These are phyloP conservation scores for Ivindomyrus marchei DNA, from an alignment of 2,113 vertebrate genomes.

Conservation along the genomic window DNA sequence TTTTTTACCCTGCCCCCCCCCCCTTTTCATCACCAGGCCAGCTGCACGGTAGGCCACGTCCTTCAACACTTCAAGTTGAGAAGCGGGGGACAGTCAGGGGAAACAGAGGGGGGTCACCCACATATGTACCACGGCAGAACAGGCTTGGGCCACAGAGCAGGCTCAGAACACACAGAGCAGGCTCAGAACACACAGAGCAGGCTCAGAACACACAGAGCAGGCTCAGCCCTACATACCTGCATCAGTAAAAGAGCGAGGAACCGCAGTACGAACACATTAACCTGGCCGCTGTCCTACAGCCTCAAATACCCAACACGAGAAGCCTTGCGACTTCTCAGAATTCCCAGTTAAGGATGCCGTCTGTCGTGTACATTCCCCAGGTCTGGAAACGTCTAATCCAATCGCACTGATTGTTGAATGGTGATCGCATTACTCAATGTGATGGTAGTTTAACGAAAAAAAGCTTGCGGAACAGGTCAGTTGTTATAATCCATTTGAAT, in stretches of 20 bases:
- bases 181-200: too few species aligned
- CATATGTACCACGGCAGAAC: background rate
- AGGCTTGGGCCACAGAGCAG: background rate
- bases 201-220: background rate
- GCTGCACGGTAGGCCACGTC: background rate
- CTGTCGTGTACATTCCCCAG: background rate
- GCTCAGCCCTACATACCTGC: background rate
- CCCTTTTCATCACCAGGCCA: conserved; percentile 16
- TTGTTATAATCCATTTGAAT: background rate
- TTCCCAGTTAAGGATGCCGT: background rate
- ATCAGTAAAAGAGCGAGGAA: background rate
- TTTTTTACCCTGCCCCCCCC: background rate
- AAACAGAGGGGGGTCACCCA: background rate
- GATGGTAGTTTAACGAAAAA: background rate
- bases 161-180: background rate
- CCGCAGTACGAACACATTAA: background rate
- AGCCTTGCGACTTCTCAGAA: background rate
- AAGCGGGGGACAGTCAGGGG: background rate
- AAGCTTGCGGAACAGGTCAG: background rate
- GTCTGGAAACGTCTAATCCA: background rate
- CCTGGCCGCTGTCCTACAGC: background rate
- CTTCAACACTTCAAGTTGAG: background rate
- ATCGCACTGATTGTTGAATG: background rate
- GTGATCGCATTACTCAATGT: background rate
- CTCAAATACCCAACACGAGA: background rate